Conservation (phyloP, 2,797 vertebrate genomes). For the Tapirus indicus region DNA sequence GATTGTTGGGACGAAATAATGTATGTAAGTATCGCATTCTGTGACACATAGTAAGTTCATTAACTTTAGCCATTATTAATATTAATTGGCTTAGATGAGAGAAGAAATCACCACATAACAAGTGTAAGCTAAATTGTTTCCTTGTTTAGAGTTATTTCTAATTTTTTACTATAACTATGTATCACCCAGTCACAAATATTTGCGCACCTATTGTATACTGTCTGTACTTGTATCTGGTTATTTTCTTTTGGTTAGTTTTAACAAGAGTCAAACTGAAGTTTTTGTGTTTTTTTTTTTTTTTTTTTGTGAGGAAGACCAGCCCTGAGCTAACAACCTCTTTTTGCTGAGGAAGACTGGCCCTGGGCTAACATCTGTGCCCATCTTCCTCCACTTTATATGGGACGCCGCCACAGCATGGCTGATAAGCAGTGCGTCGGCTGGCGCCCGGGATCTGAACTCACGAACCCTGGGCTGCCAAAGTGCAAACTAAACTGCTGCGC, state of each 20-base stretch:
- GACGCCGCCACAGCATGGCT: too few species aligned
- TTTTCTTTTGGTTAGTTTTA: background rate
- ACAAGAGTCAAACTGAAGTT: background rate
- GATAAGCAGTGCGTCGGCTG: too few species aligned
- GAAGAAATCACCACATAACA: background rate
- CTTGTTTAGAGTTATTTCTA: background rate
- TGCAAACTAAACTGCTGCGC: too few species aligned
- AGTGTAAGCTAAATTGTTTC: background rate
- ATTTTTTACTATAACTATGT: background rate
- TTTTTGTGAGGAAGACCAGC: too few species aligned
- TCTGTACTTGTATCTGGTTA: background rate
- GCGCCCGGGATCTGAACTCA: too few species aligned
- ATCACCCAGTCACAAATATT: background rate
- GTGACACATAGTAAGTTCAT: background rate
- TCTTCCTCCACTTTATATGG: too few species aligned
- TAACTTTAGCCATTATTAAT: background rate
- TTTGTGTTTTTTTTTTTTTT: background rate
- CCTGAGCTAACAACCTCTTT: too few species aligned
- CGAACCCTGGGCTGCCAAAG: too few species aligned
- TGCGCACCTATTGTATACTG: background rate
- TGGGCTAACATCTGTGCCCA: too few species aligned
- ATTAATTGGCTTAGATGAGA: background rate
- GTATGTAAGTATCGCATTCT: background rate
- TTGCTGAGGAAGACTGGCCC: too few species aligned
- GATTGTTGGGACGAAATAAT: background rate